phyloP scores from a whole-genome alignment of 2,113 vertebrate genomes.

The Paramormyrops kingsleyae region DNA sequence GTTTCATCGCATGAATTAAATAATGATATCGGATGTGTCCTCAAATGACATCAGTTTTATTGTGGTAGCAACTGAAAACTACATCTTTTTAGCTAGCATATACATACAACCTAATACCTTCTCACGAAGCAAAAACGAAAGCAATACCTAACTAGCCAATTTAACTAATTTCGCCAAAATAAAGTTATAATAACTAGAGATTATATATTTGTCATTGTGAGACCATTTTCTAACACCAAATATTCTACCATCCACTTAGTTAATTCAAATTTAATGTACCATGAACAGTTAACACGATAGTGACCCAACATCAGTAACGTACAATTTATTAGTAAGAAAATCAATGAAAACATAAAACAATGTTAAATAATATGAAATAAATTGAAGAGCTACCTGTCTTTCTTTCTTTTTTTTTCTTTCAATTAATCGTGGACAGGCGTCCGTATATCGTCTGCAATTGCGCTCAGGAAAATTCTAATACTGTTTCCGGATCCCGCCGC shows the following conservation, averaged over 20 bases:
- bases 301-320: background rate
- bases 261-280: background rate
- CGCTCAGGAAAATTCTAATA: slow-evolving; percentile 8
- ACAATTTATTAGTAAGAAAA: background rate
- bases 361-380: background rate
- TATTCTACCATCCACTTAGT: background rate
- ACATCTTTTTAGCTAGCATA: background rate
- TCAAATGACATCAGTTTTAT: background rate
- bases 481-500: slow-evolving; percentile 26
- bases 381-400: background rate
- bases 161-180: background rate
- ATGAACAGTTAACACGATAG: background rate
- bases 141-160: background rate
- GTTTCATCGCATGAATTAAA: background rate
- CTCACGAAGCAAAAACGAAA: background rate
- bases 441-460: background rate
- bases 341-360: background rate
- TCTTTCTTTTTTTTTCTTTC: background rate
- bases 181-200: background rate
- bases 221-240: background rate
- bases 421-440: background rate
- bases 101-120: background rate
- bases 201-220: background rate
- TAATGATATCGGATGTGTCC: background rate
- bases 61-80: background rate